Evolutionary conservation across 2,797 vertebrate genomes (phyloP).

Genomic region (Monodelphis domestica): DNA sequence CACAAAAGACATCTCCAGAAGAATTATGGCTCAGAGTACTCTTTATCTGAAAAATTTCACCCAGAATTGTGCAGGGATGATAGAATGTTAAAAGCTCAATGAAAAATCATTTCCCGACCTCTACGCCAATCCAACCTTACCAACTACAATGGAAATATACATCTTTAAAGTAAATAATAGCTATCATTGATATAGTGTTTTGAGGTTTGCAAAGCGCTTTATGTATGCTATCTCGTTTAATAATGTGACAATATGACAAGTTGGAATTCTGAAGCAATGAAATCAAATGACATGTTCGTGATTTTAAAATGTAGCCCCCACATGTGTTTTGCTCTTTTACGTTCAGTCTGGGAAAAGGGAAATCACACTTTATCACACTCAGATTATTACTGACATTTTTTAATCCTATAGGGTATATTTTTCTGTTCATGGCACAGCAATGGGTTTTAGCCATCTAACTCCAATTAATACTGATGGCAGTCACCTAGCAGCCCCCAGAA

Average conservation of each 20-base stretch:
- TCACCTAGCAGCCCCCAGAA: slow-evolving; percentile 56
- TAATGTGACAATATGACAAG: background rate
- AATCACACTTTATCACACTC: slow-evolving; percentile 67
- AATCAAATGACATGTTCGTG: slow-evolving; percentile 50
- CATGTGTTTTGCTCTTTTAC: slow-evolving; percentile 56
- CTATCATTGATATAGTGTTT: background rate
- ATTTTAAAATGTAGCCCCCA: slow-evolving; percentile 46
- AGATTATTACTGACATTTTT: slow-evolving; percentile 58
- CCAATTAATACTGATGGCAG: slow-evolving; percentile 66
- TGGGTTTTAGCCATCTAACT: slow-evolving; percentile 64
- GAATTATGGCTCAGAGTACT: slow-evolving; percentile 18
- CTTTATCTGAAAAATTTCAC: slow-evolving; percentile 36
- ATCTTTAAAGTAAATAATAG: slow-evolving; percentile 43
- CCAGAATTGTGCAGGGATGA: background rate
- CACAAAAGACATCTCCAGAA: slow-evolving; percentile 46
- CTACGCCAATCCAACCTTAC: background rate
- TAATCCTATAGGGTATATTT: slow-evolving; percentile 59
- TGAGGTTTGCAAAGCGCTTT: background rate
- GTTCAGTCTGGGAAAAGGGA: slow-evolving; percentile 41
- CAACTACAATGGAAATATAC: slow-evolving; percentile 34
- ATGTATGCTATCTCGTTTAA: background rate
- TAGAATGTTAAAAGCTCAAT: background rate
- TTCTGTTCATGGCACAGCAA: slow-evolving; percentile 56
- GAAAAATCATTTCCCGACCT: slow-evolving; percentile 16
- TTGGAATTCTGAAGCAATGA: slow-evolving; percentile 56